phyloP scores from a whole-genome alignment of 92 coral and sea anemone species.

The Micromussa lordhowensis region DNA sequence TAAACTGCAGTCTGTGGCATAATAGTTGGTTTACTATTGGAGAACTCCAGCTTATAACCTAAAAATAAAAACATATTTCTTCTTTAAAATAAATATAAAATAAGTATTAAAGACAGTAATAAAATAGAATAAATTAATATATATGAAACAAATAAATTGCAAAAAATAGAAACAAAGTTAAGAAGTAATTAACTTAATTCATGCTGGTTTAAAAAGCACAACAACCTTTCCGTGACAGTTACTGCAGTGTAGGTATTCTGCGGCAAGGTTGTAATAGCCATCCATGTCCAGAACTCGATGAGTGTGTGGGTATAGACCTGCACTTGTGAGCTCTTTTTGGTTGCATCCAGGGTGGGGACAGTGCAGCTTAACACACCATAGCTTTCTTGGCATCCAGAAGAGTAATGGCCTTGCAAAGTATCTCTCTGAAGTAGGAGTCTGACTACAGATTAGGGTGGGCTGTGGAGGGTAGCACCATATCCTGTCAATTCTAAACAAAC shows the following conservation, averaged over 20 bases:
- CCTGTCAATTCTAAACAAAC: slow-evolving; percentile 22
- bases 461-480: slow-evolving; percentile 70
- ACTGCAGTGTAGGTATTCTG: slow-evolving; percentile 48
- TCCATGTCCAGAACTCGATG: slow-evolving; percentile 65
- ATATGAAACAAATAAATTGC: no score
- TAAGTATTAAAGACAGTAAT: no score
- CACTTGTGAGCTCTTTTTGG: slow-evolving; percentile 37
- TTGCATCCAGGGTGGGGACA: slow-evolving; percentile 53
- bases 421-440: slow-evolving; percentile 20
- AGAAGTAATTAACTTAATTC: neutral
- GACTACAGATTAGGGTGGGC: slow-evolving; percentile 27
- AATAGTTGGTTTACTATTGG: no score
- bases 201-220: neutral
- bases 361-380: slow-evolving; percentile 31
- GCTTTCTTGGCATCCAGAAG: slow-evolving; percentile 70
- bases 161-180: neutral
- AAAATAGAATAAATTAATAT: no score
- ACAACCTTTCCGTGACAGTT: slow-evolving; percentile 37
- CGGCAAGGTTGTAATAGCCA: slow-evolving; percentile 59
- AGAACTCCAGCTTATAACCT: no score
- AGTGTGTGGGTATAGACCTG: slow-evolving; percentile 50
- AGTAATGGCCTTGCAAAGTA: slow-evolving; percentile 55
- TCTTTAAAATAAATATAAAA: no score
- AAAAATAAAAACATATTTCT: no score
- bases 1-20: no score